Conservation (phyloP, 1,140 invertebrate genomes). For the Achroia grisella region DNA sequence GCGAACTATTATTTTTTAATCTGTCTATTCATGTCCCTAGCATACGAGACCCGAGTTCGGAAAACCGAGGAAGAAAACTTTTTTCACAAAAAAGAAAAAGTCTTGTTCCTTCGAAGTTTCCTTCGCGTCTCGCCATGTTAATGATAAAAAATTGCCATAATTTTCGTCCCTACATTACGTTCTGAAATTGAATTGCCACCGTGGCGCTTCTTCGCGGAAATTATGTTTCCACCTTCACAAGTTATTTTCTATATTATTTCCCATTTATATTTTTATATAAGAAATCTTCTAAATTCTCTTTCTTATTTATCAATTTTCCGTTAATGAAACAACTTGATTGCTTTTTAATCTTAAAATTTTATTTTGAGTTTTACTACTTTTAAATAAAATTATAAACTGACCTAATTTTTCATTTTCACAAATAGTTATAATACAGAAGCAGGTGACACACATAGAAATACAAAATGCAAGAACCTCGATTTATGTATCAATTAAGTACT, state of each 20-base stretch:
- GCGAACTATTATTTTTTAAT: no score
- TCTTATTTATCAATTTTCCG: background rate
- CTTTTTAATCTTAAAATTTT: background rate
- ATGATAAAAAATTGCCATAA: constrained; percentile 37
- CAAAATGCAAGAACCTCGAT: no score
- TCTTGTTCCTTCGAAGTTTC: constrained; percentile 2
- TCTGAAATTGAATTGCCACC: constrained; percentile 29
- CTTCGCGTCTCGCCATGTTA: constrained; percentile 12
- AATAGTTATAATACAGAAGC: no score
- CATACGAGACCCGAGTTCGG: no score
- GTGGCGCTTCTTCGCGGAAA: constrained; percentile 9
- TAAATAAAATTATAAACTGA: no score
- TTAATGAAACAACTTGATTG: background rate
- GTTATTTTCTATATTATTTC: background rate
- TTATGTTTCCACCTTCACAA: constrained; percentile 16
- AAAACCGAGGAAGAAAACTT: background rate
- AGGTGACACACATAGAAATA: no score
- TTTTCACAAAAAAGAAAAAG: background rate
- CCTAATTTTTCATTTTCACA: no score
- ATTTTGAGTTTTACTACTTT: no score
- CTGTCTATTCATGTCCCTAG: no score
- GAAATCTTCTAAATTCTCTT: no score
- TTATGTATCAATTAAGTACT: no score
- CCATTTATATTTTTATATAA: background rate
- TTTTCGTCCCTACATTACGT: constrained; percentile 23